Evolutionary conservation across 2,113 vertebrate genomes (phyloP).

Genomic region (Herpailurus yagouaroundi): DNA sequence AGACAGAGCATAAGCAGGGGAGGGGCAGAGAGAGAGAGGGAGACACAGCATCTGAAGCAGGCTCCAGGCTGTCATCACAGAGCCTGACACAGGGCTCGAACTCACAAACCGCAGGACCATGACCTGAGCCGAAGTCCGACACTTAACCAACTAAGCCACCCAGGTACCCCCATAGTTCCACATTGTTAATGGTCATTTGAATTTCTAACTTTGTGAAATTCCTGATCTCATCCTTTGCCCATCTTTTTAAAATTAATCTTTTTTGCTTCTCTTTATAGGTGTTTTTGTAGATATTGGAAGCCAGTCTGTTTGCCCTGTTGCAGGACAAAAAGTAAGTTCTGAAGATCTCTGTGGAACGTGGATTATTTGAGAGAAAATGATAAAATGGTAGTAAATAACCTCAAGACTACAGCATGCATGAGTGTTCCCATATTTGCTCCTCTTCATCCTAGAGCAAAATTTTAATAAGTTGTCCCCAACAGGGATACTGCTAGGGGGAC

Average conservation of each 20-base stretch:
- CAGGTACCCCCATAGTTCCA: not conserved
- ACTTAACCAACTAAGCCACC: too few species aligned
- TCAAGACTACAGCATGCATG: not conserved
- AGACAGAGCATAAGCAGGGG: too few species aligned
- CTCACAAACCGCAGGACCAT: too few species aligned
- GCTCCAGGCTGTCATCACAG: too few species aligned
- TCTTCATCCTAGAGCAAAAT: not conserved
- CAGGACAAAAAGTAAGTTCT: not conserved
- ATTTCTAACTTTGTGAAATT: not conserved
- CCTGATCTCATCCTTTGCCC: not conserved
- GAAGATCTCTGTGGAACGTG: not conserved
- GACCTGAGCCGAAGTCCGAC: too few species aligned
- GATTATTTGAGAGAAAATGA: not conserved
- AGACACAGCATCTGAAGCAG: too few species aligned
- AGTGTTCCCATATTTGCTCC: not conserved
- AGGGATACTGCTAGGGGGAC: not conserved
- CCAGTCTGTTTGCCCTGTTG: not conserved
- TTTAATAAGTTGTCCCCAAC: not conserved
- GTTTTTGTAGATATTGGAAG: not conserved
- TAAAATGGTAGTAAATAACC: not conserved
- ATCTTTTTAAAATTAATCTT: not conserved
- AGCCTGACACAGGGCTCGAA: too few species aligned
- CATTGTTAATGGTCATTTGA: not conserved
- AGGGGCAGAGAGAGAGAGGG: too few species aligned
- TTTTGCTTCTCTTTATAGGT: not conserved